A percentile compares a stretch with the other conserved stretches of the same genome.
Evolutionary conservation across 2,797 vertebrate genomes (phyloP).

Genomic region (Anabacerthia variegaticeps): DNA sequence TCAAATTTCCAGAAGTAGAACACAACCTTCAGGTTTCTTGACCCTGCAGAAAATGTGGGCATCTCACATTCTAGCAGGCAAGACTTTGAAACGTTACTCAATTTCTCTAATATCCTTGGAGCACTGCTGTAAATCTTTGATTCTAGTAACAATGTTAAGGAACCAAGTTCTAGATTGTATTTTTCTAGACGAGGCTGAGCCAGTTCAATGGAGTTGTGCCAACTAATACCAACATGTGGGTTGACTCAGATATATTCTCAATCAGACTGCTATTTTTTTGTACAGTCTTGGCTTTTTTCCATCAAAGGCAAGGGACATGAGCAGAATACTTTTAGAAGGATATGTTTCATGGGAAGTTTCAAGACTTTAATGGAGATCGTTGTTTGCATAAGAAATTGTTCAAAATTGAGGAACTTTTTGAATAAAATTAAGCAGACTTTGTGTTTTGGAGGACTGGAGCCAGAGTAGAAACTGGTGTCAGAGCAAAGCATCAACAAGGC

Average conservation of each 20-base stretch:
- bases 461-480: background rate
- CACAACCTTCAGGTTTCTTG: background rate
- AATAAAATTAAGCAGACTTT: background rate
- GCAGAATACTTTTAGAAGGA: background rate
- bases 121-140: background rate
- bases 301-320: background rate
- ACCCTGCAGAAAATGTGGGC: background rate
- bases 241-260: background rate
- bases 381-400: constrained; percentile 1
- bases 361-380: background rate
- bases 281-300: background rate
- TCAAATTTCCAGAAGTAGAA: background rate
- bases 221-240: background rate
- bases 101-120: background rate
- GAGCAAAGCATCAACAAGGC: background rate
- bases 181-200: background rate
- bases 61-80: background rate
- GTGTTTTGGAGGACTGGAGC: background rate
- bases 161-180: background rate
- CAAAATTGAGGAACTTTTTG: background rate
- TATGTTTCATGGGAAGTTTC: background rate
- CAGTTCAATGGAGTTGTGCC: background rate
- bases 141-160: background rate
- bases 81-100: background rate
- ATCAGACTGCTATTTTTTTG: background rate